Base-by-base conservation (phyloP, 2,797 vertebrate species). In the Okamejei kenojei region DNA sequence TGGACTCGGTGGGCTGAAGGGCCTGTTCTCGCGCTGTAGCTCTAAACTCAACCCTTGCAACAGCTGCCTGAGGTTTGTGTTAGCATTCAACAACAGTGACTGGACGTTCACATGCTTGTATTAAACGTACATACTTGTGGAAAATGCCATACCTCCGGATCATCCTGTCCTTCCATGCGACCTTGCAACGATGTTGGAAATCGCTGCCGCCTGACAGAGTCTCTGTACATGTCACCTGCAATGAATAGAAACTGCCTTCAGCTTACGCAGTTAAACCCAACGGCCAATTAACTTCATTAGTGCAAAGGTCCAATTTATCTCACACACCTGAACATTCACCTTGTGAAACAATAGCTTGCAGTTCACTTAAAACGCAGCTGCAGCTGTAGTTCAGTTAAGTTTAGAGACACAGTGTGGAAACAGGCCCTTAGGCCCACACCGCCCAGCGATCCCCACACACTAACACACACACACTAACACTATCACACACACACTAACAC, bases 131-230 rank as follows among this genome's bases (percentile, higher is more conserved):
- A 65, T 88, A 35, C 38, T 29, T 54, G 23, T 73, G 26, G 45
- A 26, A 74, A 32, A 9, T 38, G 26, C 29, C 35, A 73, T 13
- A 99, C 99, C 98, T 99, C 98, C n/a, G 82, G 95, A 93, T 98
- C 98, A 82, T 99, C 98, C 0, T 97, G 97, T 76, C 97, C 97
- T 94, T 99, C 99, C 29, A 98, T 96, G 96, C 98, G 99, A 95
- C 97, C 97, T 95, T 98, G 98, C 17, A n/a, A n/a, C n/a, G n/a
- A n/a, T n/a, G 97, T 96, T 0, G 96, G 96, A 93, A 97, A 97
- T 93, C 94, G 97, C 86, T 96, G 96, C 93, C 97, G 97, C 35
- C 97, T 97, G 95, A 97, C 94, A 94, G 96, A 96, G 1, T 95
- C 94, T 93, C 96, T 97, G 94, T 97, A 98, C 78, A 99, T 95